Evolutionary conservation across 53 echinoderm and acorn worm genomes (phyloP), one percentile per base, ranked within the genome.

Genomic region (Zoroaster sp.): DNA sequence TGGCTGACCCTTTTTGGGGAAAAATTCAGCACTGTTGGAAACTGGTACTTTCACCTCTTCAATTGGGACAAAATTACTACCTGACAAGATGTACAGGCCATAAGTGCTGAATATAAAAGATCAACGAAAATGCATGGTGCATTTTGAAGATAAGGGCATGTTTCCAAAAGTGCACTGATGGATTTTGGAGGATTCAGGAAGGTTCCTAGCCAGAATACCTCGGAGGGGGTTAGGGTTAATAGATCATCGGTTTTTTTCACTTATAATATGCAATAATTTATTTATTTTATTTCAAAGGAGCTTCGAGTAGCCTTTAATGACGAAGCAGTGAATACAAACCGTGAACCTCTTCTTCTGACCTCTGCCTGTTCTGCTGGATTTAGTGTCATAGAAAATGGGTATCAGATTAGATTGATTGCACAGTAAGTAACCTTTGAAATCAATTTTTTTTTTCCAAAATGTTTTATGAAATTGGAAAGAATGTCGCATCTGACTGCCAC

Each of bases 321-420:
- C 21, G 91, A 91, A 35, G 70, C 36, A 37, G 87, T 40, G 0
- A 9, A 15, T 0, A 75, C 91, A 3, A 59, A 59, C 17, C 75
- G 69, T 15, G 87, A 77, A 30, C 75, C 78, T 32, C 53, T 91
- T 28, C 63, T 91, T 8, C 78, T 91, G 28, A 87, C 87, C n/a
- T 78, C 91, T 25, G 87, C 87, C 5, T 47, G 46, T 35, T 71
- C 86, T 14, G 78, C 91, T 35, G 91, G 87, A 9, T 21, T 66
- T 25, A 6, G 30, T 4, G 52, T 25, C 78, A 87, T 91, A 34
- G 70, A 67, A 51, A 35, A 30, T 32, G 91, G 59, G 7, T 91
- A 91, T 72, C 59, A 91, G 69, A 91, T 91, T 33, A 36, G 25
- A 10, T 13, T 32, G 31, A 30, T 91, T 12, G 40, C 78, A 40